Percentiles rank a stretch among this genome's conserved stretches.
Conservation (phyloP, 2,113 vertebrate genomes). For the Bothrops jararaca region DNA sequence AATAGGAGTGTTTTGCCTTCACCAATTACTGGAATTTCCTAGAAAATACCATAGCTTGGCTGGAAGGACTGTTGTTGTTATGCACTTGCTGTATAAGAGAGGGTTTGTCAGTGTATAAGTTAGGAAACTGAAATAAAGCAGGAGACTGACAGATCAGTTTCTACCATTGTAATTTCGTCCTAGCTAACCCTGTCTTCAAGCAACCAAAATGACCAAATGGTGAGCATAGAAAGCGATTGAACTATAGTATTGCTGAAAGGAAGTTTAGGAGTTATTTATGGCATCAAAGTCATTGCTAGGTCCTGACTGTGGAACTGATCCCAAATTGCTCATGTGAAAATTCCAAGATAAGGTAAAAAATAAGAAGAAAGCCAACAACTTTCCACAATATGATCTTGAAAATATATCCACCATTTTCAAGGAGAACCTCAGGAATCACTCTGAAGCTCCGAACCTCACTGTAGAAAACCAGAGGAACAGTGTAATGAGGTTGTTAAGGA, state of each 20-base stretch:
- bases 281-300: not conserved
- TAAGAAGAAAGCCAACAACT: not conserved
- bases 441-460: no score
- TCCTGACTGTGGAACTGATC: not conserved
- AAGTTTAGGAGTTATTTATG: not conserved
- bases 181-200: not conserved
- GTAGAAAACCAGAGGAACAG: not conserved
- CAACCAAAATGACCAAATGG: not conserved
- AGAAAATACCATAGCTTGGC: not conserved
- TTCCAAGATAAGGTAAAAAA: not conserved
- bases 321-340: not conserved
- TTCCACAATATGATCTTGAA: not conserved
- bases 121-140: not conserved
- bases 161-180: not conserved
- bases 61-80: not conserved
- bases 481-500: not conserved
- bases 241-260: not conserved
- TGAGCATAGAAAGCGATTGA: not conserved
- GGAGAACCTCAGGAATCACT: no score
- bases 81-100: not conserved
- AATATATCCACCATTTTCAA: not conserved
- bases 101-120: not conserved
- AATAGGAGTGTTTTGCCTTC: not conserved
- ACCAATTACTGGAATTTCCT: not conserved
- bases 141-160: not conserved